phyloP scores from a whole-genome alignment of 1,140 invertebrate species.

The Lineus longissimus region DNA sequence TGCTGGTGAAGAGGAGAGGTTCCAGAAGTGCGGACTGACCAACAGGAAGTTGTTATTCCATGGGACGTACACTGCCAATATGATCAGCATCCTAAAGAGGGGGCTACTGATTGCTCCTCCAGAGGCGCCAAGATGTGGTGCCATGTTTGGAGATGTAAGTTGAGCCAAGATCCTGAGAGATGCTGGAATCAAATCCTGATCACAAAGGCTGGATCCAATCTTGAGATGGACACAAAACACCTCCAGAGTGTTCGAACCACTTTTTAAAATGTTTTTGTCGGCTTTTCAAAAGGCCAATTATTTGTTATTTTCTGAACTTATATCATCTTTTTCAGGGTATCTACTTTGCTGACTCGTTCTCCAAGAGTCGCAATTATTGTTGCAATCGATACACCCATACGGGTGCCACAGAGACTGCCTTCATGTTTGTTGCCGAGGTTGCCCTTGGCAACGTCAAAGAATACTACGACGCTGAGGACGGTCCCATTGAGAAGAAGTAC shows the following conservation, averaged over 20 bases:
- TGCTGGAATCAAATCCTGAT: background rate
- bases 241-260: no score
- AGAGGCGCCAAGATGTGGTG: conserved; percentile 42
- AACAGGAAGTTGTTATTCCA: conserved; percentile 55
- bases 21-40: conserved; percentile 24
- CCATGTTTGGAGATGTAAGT: conserved; percentile 51
- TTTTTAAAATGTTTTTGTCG: no score
- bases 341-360: conserved; percentile 53
- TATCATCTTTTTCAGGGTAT: conserved; percentile 45
- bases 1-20: conserved; percentile 33
- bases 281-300: background rate
- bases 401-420: conserved; percentile 21
- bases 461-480: conserved; percentile 19
- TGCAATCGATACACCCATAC: conserved; percentile 24
- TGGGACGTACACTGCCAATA: conserved; percentile 50
- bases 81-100: conserved; percentile 50
- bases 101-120: conserved; percentile 51
- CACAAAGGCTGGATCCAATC: background rate
- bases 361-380: conserved; percentile 46
- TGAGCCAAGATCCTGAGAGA: background rate
- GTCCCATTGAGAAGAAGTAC: conserved; percentile 30
- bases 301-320: conserved; percentile 9
- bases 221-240: no score
- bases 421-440: conserved; percentile 48
- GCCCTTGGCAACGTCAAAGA: conserved; percentile 45